Evolutionary conservation across 2,797 vertebrate genomes (phyloP), one percentile per base, ranked within the genome.

Genomic region (Trachurus trachurus): DNA sequence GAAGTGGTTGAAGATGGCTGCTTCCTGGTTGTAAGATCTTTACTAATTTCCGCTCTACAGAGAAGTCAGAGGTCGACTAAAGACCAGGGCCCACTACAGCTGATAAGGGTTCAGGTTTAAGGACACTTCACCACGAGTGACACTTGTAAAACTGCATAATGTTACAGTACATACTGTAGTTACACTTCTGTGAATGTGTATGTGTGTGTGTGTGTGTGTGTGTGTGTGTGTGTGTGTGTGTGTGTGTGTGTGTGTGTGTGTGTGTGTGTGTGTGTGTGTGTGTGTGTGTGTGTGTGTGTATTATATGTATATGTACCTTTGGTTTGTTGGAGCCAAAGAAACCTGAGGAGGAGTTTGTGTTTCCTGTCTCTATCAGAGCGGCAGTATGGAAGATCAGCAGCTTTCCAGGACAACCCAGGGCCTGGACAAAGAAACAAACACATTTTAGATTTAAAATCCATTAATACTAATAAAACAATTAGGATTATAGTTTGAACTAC

Each of bases 351-450:
- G 80, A 75, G 13, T 85, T 83, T 47, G 87, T 74, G 17, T 83
- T 22, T 65, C 79, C 78, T 4, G 54, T 85, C 75, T 96, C 93
- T 15, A 78, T 87, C 63, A 95, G 89, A 71, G 92, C 86, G n/a
- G 94, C 89, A 0, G 91, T 80, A 15, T 96, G 96, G 85, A 96
- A 96, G 81, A 96, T 72, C 70, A 96, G 74, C 78, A 96, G 86
- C 78, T 94, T 96, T 1, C 95, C 95, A 2, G 93, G 88, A 89
- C 93, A 94, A n/a, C 62, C 83, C 67, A 93, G 74, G 13, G 87
- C 88, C 95, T 96, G 11, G 12, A 12, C 15, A 52, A 52, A 13
- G 12, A 53, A 22, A 53, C 16, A 47, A 17, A 26, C 13, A 5
- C 52, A 54, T 54, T 53, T 40, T 40, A 2, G 2, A 12, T 42